These are phyloP conservation scores for Eumeta japonica DNA, from an alignment of 1,140 invertebrate genomes.

Conservation along the genomic window DNA sequence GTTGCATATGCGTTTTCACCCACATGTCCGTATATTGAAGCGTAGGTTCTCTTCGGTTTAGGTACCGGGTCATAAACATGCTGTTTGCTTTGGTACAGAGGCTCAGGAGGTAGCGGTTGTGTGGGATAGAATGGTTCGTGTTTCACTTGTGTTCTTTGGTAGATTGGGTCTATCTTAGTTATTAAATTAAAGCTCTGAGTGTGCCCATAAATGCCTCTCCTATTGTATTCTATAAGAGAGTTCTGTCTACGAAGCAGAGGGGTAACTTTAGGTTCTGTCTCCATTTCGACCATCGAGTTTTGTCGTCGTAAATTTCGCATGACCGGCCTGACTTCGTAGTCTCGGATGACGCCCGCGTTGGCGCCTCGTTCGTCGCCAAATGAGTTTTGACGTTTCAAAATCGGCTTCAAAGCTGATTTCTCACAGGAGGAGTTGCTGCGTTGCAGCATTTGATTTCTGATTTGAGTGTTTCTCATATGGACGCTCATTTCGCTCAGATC, in stretches of 20 bases:
- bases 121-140: conserved; percentile 53
- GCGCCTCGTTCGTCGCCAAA: conserved; percentile 50
- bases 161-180: conserved; percentile 57
- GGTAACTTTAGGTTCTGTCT: conserved; percentile 57
- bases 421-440: conserved; percentile 55
- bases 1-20: conserved; percentile 46
- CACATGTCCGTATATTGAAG: conserved; percentile 43
- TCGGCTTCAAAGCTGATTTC: conserved; percentile 47
- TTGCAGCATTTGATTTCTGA: conserved; percentile 50
- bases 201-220: conserved; percentile 43
- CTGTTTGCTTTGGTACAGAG: conserved; percentile 52
- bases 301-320: conserved; percentile 41
- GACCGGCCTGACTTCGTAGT: conserved; percentile 44
- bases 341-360: conserved; percentile 42
- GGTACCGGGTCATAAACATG: conserved; percentile 52
- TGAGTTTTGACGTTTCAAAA: conserved; percentile 52
- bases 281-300: conserved; percentile 55
- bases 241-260: conserved; percentile 54
- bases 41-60: conserved; percentile 51
- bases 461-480: conserved; percentile 42
- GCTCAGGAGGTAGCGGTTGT: conserved; percentile 52
- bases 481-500: conserved; percentile 39
- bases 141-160: conserved; percentile 55
- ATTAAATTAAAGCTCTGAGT: conserved; percentile 54
- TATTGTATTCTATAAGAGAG: conserved; percentile 56